phyloP scores from a whole-genome alignment of 23 tunicate species.

The Oikopleura dioica region DNA sequence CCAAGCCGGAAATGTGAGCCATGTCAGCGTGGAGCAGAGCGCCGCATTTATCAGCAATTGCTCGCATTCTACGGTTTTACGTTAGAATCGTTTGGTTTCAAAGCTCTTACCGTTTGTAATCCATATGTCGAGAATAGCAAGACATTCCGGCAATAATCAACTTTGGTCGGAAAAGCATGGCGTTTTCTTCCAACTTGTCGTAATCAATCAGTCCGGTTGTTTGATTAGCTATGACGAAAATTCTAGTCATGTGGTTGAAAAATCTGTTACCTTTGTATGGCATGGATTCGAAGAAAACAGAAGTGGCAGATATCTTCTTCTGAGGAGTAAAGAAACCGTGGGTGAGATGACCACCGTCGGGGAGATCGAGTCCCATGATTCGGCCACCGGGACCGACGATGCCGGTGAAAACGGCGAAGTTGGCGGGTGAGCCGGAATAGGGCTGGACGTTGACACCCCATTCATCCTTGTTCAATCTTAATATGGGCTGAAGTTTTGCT shows the following conservation, averaged over 20 bases:
- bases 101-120: slow-evolving; percentile 40
- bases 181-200: slow-evolving; percentile 56
- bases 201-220: slow-evolving; percentile 83
- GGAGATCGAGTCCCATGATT: slow-evolving; percentile 94
- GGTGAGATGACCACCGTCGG: slow-evolving; percentile 98
- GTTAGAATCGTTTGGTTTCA: neutral
- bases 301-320: slow-evolving; percentile 86
- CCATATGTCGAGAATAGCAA: slow-evolving; percentile 73
- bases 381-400: slow-evolving; percentile 82
- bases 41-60: slow-evolving; percentile 44
- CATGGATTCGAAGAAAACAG: slow-evolving; percentile 97
- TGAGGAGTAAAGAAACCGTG: slow-evolving; percentile 93
- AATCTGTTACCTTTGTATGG: slow-evolving; percentile 51
- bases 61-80: slow-evolving; percentile 19
- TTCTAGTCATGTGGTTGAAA: neutral
- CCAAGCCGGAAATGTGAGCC: slow-evolving; percentile 95
- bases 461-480: slow-evolving; percentile 22
- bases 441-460: slow-evolving; percentile 99
- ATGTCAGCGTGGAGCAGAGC: slow-evolving; percentile 84
- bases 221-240: slow-evolving; percentile 19
- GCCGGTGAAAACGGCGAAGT: slow-evolving; percentile 97
- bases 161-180: slow-evolving; percentile 67
- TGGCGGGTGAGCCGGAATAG: slow-evolving; percentile 95
- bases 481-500: too few species aligned
- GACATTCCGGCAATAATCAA: slow-evolving; percentile 86